Conservation (phyloP, 2,113 vertebrate genomes). For the Lathamus discolor region DNA sequence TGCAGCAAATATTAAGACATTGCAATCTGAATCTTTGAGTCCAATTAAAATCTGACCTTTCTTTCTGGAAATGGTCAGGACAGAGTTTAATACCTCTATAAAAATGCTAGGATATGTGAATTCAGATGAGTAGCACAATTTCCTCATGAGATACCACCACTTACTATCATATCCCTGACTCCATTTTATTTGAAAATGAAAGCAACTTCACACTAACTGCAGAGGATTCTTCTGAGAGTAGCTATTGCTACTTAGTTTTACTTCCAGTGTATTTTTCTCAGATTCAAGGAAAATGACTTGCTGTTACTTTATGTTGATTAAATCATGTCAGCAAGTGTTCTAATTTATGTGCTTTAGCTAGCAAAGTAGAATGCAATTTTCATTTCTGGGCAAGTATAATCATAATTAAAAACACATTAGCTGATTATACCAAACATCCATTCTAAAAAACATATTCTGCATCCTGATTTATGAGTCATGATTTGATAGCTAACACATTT, state of each 20-base stretch:
- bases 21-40: not conserved
- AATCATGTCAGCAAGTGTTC: not conserved
- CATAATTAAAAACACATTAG: conserved; percentile 49
- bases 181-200: not conserved
- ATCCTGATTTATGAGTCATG: not conserved
- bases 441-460: not conserved
- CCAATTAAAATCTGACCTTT: not conserved
- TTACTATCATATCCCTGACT: not conserved
- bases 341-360: conserved; percentile 16
- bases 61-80: not conserved
- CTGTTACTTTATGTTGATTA: conserved; percentile 1
- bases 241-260: not conserved
- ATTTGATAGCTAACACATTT: not conserved
- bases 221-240: not conserved
- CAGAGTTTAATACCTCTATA: not conserved
- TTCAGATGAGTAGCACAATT: not conserved
- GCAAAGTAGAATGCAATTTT: conserved; percentile 15
- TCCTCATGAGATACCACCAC: not conserved
- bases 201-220: not conserved
- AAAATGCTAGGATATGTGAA: not conserved
- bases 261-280: not conserved
- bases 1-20: fast-evolving
- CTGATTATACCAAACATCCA: not conserved
- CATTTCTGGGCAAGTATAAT: conserved; percentile 19
- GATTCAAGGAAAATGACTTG: not conserved